Evolutionary conservation across 2,888 invertebrate genomes (phyloP), one percentile per base, ranked within the genome.

Genomic region (Caenorhabditis doughertyi): DNA sequence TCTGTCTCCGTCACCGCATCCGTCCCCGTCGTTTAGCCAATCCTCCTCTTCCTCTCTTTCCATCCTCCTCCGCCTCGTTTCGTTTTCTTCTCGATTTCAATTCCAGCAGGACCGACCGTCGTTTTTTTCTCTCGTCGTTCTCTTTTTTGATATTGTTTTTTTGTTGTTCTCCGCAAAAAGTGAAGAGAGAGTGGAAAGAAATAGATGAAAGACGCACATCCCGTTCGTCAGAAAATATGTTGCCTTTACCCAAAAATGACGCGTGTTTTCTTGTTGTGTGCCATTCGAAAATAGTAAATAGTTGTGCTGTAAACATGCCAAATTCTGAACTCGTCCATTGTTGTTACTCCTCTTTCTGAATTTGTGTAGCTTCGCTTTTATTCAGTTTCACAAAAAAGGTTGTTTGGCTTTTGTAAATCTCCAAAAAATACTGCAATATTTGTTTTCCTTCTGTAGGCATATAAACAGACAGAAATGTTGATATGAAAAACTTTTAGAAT

Each of bases 1-100:
- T 76, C 76, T 53, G 76, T 76, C 76, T 76, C 76, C 68, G 67
- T 76, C 74, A 25, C 32, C 58, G 76, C 76, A 76, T 76, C 76
- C 76, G 74, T 58, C 73, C 13, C 62, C 65, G 76, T 76, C 76
- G 76, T 76, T 76, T 76, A 76, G 76, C 76, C 76, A 76, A 76
- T 76, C 76, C 76, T 56, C 74, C 58, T 49, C 51, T 58, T 51
- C 60, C 58, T 58, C 67, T 55, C 35, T 35, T 9, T 35, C 44
- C 44, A 47, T 58, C 55, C 51, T 49, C 76, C 35, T 58, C 56
- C 44, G 53, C 67, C 68, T 67, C 47, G 27, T 56, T 56, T 58
- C 35, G 35, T 44, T 44, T 67, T 72, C 74, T 47, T 58, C 68
- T 60, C 76, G 76, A 68, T 76, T 76, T 76, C 68, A 74, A 67